Evolutionary conservation across 2,113 vertebrate species (phyloP).

Genomic region (Vanacampus margaritifer): DNA sequence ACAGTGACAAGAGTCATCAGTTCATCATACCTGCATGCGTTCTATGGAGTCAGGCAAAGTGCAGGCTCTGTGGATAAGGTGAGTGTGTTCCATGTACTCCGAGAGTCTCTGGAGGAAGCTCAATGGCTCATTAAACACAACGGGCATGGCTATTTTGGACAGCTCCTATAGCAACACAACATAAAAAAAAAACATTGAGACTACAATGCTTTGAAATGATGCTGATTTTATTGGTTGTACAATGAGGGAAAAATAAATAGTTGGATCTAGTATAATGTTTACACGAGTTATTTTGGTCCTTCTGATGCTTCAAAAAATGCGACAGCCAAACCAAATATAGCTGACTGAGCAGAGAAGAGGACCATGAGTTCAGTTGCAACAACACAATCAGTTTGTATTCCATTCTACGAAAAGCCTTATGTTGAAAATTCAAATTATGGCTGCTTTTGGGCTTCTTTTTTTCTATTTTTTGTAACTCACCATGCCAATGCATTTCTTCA

Average conservation of each 20-base stretch:
- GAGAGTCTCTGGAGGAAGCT: constrained; percentile 94
- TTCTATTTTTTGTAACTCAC: constrained; percentile 63
- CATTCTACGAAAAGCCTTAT: neutral
- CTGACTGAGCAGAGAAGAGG: neutral
- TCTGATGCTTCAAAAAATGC: neutral
- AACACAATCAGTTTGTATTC: neutral
- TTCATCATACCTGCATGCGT: constrained; percentile 85
- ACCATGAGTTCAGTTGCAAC: neutral
- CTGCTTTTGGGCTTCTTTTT: neutral
- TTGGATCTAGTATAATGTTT: neutral
- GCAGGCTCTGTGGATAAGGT: constrained; percentile 95
- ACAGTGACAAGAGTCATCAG: neutral
- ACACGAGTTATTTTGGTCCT: constrained; percentile 1
- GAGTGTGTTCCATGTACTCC: constrained; percentile 97
- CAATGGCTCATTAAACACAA: constrained; percentile 94
- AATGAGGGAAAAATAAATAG: neutral
- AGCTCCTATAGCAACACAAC: constrained; percentile 77
- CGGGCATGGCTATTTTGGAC: constrained; percentile 99
- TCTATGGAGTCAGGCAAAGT: constrained; percentile 80
- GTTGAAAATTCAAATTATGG: neutral
- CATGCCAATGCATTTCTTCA: constrained; percentile 98
- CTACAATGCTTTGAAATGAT: neutral
- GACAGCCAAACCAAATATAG: constrained; percentile 7
- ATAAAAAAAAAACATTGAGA: constrained; percentile 8
- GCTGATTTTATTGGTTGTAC: neutral